Evolutionary conservation across 1,140 invertebrate genomes (phyloP).

Genomic region (Drosophila ironensis): DNA sequence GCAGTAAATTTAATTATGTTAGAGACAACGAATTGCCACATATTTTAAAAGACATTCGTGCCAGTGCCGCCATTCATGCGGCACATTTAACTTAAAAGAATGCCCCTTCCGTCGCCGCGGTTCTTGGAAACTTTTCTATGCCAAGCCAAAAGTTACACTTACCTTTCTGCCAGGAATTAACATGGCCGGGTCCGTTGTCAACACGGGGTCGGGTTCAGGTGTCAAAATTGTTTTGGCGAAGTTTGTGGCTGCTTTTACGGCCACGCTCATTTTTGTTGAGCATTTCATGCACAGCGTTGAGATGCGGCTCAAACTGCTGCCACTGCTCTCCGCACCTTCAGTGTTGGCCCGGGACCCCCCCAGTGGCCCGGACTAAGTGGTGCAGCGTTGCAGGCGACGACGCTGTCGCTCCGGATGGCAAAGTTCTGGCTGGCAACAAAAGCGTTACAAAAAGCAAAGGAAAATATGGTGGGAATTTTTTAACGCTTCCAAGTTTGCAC

Average conservation of each 20-base stretch:
- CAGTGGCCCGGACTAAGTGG: constrained; percentile 40
- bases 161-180: constrained; percentile 48
- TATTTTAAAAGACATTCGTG: constrained; percentile 24
- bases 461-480: constrained; percentile 68
- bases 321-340: background rate
- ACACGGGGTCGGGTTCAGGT: constrained; percentile 64
- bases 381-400: constrained; percentile 42
- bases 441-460: constrained; percentile 21
- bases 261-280: constrained; percentile 55
- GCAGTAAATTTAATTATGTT: too few species aligned
- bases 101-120: background rate
- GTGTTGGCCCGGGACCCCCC: too few species aligned
- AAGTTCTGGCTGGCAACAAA: constrained; percentile 60
- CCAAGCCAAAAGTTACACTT: background rate
- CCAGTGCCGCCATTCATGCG: background rate
- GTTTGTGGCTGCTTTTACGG: constrained; percentile 70
- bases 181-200: constrained; percentile 65
- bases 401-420: constrained; percentile 40
- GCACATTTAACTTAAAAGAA: constrained; percentile 5
- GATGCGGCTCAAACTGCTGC: constrained; percentile 12
- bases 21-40: constrained; percentile 6
- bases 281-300: constrained; percentile 58
- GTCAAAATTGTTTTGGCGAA: constrained; percentile 71
- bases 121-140: constrained; percentile 14
- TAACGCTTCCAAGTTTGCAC: constrained; percentile 58